Base-by-base conservation (phyloP, 2,888 invertebrate genomes). In the Sialis fuliginosa region DNA sequence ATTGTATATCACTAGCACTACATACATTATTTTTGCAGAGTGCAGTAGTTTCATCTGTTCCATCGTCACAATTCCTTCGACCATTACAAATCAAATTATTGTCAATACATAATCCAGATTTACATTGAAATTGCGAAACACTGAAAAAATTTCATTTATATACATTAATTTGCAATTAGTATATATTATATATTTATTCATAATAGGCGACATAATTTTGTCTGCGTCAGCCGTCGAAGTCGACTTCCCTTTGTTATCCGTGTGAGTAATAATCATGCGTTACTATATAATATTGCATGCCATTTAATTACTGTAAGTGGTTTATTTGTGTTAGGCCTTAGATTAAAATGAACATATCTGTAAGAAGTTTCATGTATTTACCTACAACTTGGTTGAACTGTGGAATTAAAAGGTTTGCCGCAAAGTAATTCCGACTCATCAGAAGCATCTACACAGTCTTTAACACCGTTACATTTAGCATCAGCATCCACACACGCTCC, bases 401-500 rank as follows among this genome's bases (percentile, higher is more conserved):
- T 48, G 7, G 9, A 9, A 30, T 7, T 6, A 12, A 8, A 6
- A n/a, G 8, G 9, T n/a, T 5, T 44, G 22, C 22, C 4, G 47
- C 64, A 65, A 41, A 48, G 52, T 0, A 58, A 48, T 6, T 55
- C 46, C 7, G 51, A 55, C 51, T 71, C 71, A 53, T 71, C 71
- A 10, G 69, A 69, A 40, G 62, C 62, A 50, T 71, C 71, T 34
- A 57, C 54, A 51, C 71, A 72, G 48, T 72, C 64, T 43, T 55
- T 50, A 42, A 60, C 53, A 1, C 67, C 68, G 52, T 71, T 61
- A 52, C 71, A 70, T 22, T 51, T 52, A 6, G 53, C 52, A 50
- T 62, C 61, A 12, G 60, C 59, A 49, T 64, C 63, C 6, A 71
- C 60, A 52, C 72, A 73, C 4, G 68, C 72, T 8, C 72, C 72